phyloP scores from a whole-genome alignment of 2,113 vertebrate genomes.

The Phyllopteryx taeniolatus region DNA sequence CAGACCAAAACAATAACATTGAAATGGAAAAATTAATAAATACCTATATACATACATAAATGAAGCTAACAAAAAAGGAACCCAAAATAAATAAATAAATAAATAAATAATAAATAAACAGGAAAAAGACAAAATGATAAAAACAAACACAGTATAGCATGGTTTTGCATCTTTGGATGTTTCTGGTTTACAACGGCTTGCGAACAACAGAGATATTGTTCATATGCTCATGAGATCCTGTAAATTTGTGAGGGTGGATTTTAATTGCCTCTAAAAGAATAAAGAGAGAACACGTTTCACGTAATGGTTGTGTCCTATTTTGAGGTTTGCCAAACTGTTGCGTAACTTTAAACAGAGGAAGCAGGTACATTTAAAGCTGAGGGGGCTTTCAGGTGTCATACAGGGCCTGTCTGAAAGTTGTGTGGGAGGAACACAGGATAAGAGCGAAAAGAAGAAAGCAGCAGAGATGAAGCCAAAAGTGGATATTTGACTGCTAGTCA shows the following conservation, averaged over 20 bases:
- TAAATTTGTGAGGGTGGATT: constrained; percentile 31
- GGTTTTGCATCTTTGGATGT: background rate
- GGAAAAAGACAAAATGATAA: too few species aligned
- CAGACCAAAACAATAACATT: too few species aligned
- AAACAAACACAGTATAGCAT: too few species aligned
- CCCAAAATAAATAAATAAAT: too few species aligned
- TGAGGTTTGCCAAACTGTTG: constrained; percentile 57
- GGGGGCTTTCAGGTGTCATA: constrained; percentile 61
- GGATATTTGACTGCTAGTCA: constrained; percentile 44
- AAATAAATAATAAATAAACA: too few species aligned
- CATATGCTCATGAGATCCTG: constrained; percentile 15
- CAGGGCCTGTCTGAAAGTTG: constrained; percentile 52
- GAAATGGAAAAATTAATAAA: too few species aligned
- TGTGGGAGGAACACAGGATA: constrained; percentile 55
- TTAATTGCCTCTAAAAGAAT: constrained; percentile 27
- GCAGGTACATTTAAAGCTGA: constrained; percentile 55
- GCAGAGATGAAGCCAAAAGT: constrained; percentile 35
- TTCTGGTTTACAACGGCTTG: constrained; percentile 11
- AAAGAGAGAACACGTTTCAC: constrained; percentile 1
- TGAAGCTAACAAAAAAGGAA: too few species aligned
- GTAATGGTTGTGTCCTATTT: constrained; percentile 42
- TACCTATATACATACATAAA: too few species aligned
- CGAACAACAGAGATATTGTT: constrained; percentile 5
- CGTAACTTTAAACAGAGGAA: constrained; percentile 55
- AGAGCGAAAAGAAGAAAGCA: constrained; percentile 16